Percentiles rank a stretch among this genome's conserved stretches.
Conservation (phyloP, 2,888 invertebrate species). For the Torymus tubicola region DNA sequence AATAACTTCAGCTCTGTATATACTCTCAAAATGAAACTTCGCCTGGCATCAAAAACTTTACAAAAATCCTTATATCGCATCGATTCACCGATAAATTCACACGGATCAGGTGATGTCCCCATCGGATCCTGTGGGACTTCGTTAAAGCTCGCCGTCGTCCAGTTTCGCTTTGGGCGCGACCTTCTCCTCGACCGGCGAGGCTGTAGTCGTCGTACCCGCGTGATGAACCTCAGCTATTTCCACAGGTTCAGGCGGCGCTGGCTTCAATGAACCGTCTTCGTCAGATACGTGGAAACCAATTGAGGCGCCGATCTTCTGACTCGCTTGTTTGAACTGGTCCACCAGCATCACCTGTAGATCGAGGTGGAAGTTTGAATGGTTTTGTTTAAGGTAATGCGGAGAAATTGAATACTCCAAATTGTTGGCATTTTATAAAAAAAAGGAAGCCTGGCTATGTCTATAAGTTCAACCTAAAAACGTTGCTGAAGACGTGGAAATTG, state of each 20-base stretch:
- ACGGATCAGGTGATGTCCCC: no score
- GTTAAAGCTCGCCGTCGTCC: constrained; percentile 70
- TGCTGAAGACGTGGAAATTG: no score
- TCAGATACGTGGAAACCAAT: constrained; percentile 87
- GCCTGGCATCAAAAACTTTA: no score
- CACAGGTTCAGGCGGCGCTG: constrained; percentile 70
- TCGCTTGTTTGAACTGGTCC: constrained; percentile 89
- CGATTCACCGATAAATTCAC: no score
- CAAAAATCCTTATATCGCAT: no score
- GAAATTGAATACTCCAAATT: no score
- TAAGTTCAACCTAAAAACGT: no score
- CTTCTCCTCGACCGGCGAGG: constrained; percentile 59
- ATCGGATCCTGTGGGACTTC: no score
- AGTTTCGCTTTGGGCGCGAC: constrained; percentile 61
- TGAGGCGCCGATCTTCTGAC: constrained; percentile 89
- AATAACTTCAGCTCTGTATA: no score
- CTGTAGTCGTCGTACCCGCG: constrained; percentile 61
- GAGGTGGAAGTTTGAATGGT: neutral
- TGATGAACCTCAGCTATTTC: constrained; percentile 73
- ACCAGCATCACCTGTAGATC: constrained; percentile 79
- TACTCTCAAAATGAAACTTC: no score
- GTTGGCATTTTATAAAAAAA: no score
- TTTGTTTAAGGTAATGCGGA: neutral
- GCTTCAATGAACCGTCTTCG: constrained; percentile 79
- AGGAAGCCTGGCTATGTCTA: no score